These are phyloP conservation scores for Drosophila orosa DNA, from an alignment of 1,140 invertebrate genomes.

Conservation along the genomic window DNA sequence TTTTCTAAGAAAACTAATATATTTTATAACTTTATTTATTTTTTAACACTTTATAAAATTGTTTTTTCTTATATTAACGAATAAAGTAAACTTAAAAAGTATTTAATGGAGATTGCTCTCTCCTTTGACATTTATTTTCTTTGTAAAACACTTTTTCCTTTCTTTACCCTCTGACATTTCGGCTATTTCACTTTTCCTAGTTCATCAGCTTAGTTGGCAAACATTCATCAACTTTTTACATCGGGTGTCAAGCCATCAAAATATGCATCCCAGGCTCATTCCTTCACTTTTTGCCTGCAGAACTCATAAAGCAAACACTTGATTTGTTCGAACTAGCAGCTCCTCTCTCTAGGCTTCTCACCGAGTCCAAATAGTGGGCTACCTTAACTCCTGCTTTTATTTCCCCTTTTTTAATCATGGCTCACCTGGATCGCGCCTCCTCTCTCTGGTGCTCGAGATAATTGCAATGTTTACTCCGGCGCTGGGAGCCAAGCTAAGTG, in stretches of 20 bases:
- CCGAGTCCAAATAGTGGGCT: not conserved
- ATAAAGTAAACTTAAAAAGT: not conserved
- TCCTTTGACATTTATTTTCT: not conserved
- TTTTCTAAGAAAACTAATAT: too few species aligned
- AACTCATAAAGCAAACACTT: conserved; percentile 67
- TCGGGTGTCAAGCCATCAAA: conserved; percentile 5
- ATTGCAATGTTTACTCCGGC: conserved; percentile 77
- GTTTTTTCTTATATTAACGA: too few species aligned
- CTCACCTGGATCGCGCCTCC: conserved; percentile 55
- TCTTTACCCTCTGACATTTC: not conserved
- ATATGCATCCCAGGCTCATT: conserved; percentile 1
- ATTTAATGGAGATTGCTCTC: not conserved
- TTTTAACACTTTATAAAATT: too few species aligned
- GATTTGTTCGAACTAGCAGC: conserved; percentile 66
- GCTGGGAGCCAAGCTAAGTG: conserved; percentile 64
- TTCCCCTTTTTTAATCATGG: conserved; percentile 65
- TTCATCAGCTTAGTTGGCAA: conserved; percentile 25
- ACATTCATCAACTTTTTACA: conserved; percentile 53
- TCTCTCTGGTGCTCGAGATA: conserved; percentile 67
- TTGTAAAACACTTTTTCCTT: not conserved
- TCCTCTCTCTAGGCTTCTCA: conserved; percentile 34
- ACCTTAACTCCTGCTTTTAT: conserved; percentile 1
- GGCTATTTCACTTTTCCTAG: conserved; percentile 7
- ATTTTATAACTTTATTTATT: too few species aligned
- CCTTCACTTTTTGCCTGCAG: not conserved